A percentile compares a stretch with the other conserved stretches of the same genome.
Evolutionary conservation across 2,113 vertebrate genomes (phyloP).

Genomic region (Tachycineta bicolor): DNA sequence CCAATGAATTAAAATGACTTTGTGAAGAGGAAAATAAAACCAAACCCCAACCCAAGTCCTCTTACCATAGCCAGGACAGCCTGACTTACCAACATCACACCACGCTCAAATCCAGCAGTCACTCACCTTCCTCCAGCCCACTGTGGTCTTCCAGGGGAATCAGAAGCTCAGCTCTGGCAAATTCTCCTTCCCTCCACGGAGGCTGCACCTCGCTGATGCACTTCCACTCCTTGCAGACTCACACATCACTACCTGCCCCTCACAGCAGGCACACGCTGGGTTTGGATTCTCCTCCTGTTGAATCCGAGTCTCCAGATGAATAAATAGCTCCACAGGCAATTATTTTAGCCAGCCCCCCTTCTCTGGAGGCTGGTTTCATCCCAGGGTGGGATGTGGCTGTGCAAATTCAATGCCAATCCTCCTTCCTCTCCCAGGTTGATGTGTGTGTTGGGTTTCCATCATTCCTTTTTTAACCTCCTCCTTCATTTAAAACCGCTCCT

Average conservation of each 20-base stretch:
- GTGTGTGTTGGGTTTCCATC: not conserved
- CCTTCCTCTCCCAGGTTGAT: not conserved
- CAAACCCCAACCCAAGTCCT: not conserved
- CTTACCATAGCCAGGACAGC: fast-evolving
- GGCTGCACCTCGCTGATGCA: not conserved
- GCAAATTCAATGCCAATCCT: not conserved
- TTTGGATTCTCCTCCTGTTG: not conserved
- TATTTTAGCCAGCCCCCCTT: not conserved
- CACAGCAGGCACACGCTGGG: fast-evolving
- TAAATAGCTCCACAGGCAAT: not conserved
- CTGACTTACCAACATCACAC: not conserved
- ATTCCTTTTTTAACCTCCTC: not conserved
- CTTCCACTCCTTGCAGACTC: not conserved
- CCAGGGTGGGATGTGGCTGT: not conserved
- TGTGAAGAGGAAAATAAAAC: not conserved
- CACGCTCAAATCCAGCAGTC: not conserved
- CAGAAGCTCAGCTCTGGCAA: not conserved
- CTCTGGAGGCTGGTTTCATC: not conserved
- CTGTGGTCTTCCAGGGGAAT: not conserved
- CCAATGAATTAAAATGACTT: not conserved
- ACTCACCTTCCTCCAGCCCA: not conserved
- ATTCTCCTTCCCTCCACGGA: not conserved
- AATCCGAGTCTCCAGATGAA: not conserved
- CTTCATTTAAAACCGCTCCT: not conserved
- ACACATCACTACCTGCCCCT: not conserved